These are phyloP conservation scores for Platycheirus albimanus DNA, from an alignment of 2,888 invertebrate genomes.

Conservation along the genomic window DNA sequence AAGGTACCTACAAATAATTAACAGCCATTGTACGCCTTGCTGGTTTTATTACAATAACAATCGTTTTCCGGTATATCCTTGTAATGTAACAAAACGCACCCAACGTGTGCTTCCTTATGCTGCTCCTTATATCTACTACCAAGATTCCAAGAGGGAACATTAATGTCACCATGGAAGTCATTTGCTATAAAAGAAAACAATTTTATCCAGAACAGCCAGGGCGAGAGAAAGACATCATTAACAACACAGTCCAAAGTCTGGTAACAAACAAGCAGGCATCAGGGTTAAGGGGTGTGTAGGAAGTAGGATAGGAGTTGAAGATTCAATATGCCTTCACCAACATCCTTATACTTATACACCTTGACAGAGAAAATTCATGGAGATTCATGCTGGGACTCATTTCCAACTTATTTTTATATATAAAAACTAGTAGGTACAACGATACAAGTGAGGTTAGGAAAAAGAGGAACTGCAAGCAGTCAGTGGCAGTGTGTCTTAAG, in stretches of 20 bases:
- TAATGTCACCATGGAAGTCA: slow-evolving; percentile 9
- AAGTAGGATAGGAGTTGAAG: neutral
- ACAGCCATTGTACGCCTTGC: slow-evolving; percentile 26
- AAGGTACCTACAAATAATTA: slow-evolving; percentile 28
- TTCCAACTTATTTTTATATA: neutral
- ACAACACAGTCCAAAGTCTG: neutral
- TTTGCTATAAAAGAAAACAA: slow-evolving; percentile 25
- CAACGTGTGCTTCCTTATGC: neutral
- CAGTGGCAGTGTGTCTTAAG: neutral
- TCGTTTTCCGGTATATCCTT: slow-evolving; percentile 8
- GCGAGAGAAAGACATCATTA: slow-evolving; percentile 6
- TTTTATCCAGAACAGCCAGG: slow-evolving; percentile 3
- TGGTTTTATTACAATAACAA: slow-evolving; percentile 28
- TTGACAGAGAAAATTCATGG: neutral
- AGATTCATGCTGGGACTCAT: slow-evolving; percentile 1
- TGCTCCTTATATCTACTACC: too few relatives aligned
- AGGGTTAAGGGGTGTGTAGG: neutral
- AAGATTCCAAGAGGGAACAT: neutral
- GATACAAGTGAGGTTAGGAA: neutral
- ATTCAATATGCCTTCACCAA: neutral
- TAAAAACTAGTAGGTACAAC: too few relatives aligned
- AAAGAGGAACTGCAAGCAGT: neutral
- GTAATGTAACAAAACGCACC: neutral
- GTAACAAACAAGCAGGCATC: too few relatives aligned
- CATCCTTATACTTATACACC: neutral